Evolutionary conservation across 2,797 vertebrate species (phyloP).

Genomic region (Galago senegalensis): DNA sequence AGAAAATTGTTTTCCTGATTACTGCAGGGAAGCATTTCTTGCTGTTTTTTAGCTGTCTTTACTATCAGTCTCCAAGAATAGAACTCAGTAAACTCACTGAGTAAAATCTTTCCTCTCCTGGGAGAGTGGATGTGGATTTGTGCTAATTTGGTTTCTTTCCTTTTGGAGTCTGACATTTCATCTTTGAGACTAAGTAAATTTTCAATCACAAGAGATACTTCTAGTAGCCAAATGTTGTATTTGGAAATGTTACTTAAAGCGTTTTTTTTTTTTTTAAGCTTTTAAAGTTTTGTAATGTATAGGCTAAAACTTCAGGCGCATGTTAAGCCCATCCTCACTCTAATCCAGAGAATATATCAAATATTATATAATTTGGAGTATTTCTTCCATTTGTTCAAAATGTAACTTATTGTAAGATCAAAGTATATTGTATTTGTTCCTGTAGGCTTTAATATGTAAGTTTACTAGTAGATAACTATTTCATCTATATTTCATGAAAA

Average conservation of each 20-base stretch:
- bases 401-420: background rate
- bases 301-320: slow-evolving; percentile 48
- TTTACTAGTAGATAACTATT: slow-evolving; percentile 26
- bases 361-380: slow-evolving; percentile 58
- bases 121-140: slow-evolving; percentile 27
- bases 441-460: slow-evolving; percentile 1
- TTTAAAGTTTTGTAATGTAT: slow-evolving; percentile 60
- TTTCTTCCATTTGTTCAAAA: slow-evolving; percentile 62
- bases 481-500: background rate
- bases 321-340: slow-evolving; percentile 64
- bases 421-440: slow-evolving; percentile 44
- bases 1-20: slow-evolving; percentile 43
- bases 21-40: slow-evolving; percentile 30
- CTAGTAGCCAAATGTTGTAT: slow-evolving; percentile 61
- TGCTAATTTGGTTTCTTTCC: slow-evolving; percentile 68
- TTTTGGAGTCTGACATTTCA: slow-evolving; percentile 71
- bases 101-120: slow-evolving; percentile 19
- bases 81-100: slow-evolving; percentile 1
- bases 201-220: slow-evolving; percentile 62
- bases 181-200: slow-evolving; percentile 62
- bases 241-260: slow-evolving; percentile 75
- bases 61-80: background rate
- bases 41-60: background rate
- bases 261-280: background rate
- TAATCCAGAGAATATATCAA: slow-evolving; percentile 61